phyloP scores from a whole-genome alignment of 2,888 invertebrate genomes.

The Cremastinae sp. region DNA sequence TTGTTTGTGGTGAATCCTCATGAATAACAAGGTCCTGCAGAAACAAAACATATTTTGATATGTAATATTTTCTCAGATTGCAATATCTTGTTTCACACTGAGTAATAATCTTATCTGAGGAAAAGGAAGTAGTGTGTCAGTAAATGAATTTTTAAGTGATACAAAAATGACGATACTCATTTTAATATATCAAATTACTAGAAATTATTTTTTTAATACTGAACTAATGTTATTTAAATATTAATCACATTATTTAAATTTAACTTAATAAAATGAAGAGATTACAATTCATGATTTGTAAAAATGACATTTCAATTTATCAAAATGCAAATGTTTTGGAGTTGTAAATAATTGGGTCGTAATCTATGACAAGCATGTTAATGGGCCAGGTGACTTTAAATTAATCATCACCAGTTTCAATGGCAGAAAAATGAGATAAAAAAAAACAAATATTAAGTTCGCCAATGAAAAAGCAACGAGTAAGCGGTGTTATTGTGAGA shows the following conservation, averaged over 20 bases:
- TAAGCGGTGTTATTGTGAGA: conserved; percentile 9
- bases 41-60: conserved; percentile 4
- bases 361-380: conserved; percentile 42
- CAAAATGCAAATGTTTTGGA: neutral
- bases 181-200: neutral
- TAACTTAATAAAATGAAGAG: too few species aligned
- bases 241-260: too few species aligned
- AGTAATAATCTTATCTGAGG: conserved; percentile 33
- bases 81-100: too few species aligned
- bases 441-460: neutral
- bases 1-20: conserved; percentile 74
- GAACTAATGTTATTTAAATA: too few species aligned
- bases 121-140: conserved; percentile 1
- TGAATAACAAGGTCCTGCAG: conserved; percentile 77
- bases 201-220: too few species aligned
- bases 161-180: neutral
- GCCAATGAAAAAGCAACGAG: conserved; percentile 9
- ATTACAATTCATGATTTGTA: neutral
- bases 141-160: neutral
- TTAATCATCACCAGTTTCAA: conserved; percentile 22
- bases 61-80: neutral
- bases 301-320: neutral
- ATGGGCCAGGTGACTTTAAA: conserved; percentile 50
- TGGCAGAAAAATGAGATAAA: conserved; percentile 22
- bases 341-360: conserved; percentile 13